phyloP scores from a whole-genome alignment of 2,888 invertebrate species.

The Eledona agricola region DNA sequence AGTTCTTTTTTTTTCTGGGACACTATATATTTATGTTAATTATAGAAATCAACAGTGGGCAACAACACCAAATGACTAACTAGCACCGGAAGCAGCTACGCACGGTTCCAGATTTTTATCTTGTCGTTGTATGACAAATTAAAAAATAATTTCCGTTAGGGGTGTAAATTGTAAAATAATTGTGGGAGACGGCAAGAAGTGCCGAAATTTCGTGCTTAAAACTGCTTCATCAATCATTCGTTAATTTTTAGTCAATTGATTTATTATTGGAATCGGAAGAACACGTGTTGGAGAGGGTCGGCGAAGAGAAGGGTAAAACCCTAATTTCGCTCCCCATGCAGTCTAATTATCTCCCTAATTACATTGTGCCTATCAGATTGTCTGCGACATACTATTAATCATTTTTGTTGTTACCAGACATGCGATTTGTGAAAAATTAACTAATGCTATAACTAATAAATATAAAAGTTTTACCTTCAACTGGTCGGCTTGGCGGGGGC shows the following conservation, averaged over 20 bases:
- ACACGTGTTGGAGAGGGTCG: constrained; percentile 42
- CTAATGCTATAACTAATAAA: neutral
- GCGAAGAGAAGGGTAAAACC: constrained; percentile 40
- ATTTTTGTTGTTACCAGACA: constrained; percentile 35
- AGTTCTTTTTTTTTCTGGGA: no score
- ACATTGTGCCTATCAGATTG: constrained; percentile 48
- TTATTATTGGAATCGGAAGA: constrained; percentile 34
- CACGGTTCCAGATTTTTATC: no score
- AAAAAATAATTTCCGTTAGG: no score
- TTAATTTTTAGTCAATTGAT: constrained; percentile 22
- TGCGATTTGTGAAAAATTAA: constrained; percentile 19
- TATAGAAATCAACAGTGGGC: no score
- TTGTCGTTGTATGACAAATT: no score
- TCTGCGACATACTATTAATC: constrained; percentile 48
- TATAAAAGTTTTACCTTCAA: constrained; percentile 50
- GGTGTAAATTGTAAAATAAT: no score
- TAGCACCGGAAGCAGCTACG: no score
- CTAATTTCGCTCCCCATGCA: constrained; percentile 37
- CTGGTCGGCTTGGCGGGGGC: constrained; percentile 44
- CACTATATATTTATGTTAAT: no score
- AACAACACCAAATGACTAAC: no score
- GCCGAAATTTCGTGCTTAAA: no score
- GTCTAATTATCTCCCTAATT: constrained; percentile 51
- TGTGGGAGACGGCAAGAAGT: no score
- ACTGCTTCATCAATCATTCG: constrained; percentile 10